Conservation (phyloP, 2,113 vertebrate species). For the Salminus brasiliensis region DNA sequence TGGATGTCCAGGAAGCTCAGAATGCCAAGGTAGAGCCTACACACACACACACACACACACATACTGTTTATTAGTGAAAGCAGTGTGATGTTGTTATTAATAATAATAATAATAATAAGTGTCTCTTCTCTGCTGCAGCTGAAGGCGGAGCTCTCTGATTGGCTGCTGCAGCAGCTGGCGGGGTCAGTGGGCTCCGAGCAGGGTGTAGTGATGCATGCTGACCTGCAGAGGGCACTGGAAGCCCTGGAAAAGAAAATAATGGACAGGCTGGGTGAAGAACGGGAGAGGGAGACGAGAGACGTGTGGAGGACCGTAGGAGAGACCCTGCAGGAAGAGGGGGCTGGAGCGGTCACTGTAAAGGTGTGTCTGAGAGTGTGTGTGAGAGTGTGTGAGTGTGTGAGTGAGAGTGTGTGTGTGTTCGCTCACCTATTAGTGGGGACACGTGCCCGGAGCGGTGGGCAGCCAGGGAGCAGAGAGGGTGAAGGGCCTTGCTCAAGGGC, state of each 20-base stretch:
- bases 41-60: not conserved
- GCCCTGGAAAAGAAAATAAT: slow-evolving; percentile 53
- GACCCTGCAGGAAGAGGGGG: slow-evolving; percentile 54
- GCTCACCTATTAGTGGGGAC: not conserved
- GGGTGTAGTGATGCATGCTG: slow-evolving; percentile 47
- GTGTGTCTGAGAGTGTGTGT: slow-evolving; percentile 30
- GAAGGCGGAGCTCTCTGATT: slow-evolving; percentile 51
- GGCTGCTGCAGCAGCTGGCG: slow-evolving; percentile 46
- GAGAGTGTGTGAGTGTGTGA: not conserved
- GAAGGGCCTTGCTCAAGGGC: too few species aligned
- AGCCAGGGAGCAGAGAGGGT: too few species aligned
- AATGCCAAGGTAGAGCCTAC: slow-evolving; percentile 34
- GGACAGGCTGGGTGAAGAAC: slow-evolving; percentile 35
- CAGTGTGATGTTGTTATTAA: too few species aligned
- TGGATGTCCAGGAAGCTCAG: slow-evolving; percentile 40
- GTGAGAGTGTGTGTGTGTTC: not conserved
- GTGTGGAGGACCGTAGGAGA: slow-evolving; percentile 55
- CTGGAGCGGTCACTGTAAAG: slow-evolving; percentile 51
- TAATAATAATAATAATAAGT: not conserved
- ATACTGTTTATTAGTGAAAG: not conserved
- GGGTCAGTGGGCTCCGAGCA: not conserved
- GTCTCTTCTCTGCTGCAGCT: slow-evolving; percentile 33
- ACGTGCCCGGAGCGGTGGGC: too few species aligned
- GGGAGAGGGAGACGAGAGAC: slow-evolving; percentile 32
- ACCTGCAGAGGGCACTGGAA: slow-evolving; percentile 59